Evolutionary conservation across 2,113 vertebrate genomes (phyloP), one percentile per base, ranked within the genome.

Genomic region (Oncorhynchus nerka): DNA sequence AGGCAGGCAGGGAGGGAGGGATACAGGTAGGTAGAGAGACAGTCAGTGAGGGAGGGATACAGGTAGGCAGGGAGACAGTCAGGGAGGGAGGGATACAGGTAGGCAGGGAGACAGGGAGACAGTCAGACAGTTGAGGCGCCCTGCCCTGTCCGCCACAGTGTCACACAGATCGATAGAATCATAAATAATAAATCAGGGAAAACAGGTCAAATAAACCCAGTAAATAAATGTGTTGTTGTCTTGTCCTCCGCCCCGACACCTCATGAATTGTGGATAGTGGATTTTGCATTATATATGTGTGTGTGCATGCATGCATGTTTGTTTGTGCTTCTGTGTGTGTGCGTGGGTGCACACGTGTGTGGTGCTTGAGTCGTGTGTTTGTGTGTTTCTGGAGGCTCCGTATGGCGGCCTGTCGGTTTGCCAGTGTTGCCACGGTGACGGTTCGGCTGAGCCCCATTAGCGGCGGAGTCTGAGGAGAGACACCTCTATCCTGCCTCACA

Each of bases 141-240:
- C 66, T 75, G 76, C 73, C 69, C 79, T 79, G 83, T 64, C 71
- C 48, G 78, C 73, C 62, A 77, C 71, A 57, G 80, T 84, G 81
- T 83, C 85, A 83, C 72, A 84, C 78, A 86, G 84, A 89, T 86
- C 89, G 81, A 92, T 88, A 85, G 82, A 82, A 81, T 87, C 84
- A 85, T 91, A 88, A 90, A 92, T 90, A 87, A 85, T 86, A 77
- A 89, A 90, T 83, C 80, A 83, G 80, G 75, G 83, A 82, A 86
- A 89, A 86, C 71, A 76, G 85, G 84, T 83, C 73, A 88, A 90
- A 89, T 88, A 90, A 88, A 87, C 78, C 82, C 70, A 67, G 86
- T 91, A 87, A 91, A 92, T 90, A 89, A 91, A 90, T 88, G 88
- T 84, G 81, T 76, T 61, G 84, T 85, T 79, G 82, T 81, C 84